Evolutionary conservation across 2,113 vertebrate species (phyloP).

Genomic region (Oriolus oriolus): DNA sequence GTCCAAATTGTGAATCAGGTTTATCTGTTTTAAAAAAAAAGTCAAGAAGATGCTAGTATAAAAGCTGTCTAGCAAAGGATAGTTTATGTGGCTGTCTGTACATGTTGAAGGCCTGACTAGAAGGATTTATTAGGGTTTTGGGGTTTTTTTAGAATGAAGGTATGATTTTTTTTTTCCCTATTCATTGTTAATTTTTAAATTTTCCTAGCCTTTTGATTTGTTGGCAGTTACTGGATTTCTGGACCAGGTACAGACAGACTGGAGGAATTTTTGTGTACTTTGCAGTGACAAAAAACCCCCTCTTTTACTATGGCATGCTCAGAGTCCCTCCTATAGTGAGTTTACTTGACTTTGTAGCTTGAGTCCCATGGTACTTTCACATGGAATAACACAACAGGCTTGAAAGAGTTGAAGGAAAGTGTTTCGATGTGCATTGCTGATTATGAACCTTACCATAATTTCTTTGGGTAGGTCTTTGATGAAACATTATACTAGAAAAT

Average conservation of each 20-base stretch:
- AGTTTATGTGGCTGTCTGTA: background rate
- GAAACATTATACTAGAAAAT: background rate
- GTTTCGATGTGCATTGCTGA: background rate
- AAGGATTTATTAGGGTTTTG: background rate
- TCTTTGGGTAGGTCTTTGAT: background rate
- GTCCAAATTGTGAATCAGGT: background rate
- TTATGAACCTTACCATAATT: background rate
- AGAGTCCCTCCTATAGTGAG: background rate
- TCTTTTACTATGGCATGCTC: background rate
- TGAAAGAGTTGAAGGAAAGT: background rate
- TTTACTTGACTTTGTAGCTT: background rate
- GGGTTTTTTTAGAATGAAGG: rapidly evolving
- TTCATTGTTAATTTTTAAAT: background rate
- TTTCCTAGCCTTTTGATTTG: background rate
- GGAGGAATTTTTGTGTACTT: background rate
- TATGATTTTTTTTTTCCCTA: background rate
- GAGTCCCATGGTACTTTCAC: background rate
- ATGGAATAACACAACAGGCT: background rate
- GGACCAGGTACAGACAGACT: background rate
- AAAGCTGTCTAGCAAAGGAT: background rate
- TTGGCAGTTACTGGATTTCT: background rate
- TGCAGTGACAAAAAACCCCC: background rate
- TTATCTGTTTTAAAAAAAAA: background rate
- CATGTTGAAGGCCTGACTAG: background rate
- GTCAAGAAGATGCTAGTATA: background rate